These are phyloP conservation scores for Beroe forskalii DNA, from an alignment of 37 sponge, comb jelly and placozoan species.

Conservation along the genomic window DNA sequence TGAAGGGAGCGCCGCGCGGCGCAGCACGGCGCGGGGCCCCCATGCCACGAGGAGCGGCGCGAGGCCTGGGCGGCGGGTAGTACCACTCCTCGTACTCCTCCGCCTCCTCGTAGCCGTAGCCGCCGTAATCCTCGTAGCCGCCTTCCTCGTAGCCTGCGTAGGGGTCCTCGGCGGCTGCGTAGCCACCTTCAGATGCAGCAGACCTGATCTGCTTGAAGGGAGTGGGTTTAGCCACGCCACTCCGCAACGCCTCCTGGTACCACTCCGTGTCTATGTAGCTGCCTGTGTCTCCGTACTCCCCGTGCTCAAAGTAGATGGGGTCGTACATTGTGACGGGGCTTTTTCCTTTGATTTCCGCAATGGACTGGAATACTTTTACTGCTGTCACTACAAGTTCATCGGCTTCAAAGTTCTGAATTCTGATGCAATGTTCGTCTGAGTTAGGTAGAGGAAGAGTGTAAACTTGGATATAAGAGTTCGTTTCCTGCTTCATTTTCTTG, in stretches of 20 bases:
- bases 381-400: conserved; percentile 36
- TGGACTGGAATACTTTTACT: conserved; percentile 25
- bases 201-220: background rate
- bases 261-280: conserved; percentile 63
- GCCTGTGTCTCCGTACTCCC: conserved; percentile 58
- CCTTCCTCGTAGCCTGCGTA: background rate
- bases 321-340: conserved; percentile 43
- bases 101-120: conserved; percentile 29
- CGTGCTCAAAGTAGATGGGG: conserved; percentile 53
- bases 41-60: background rate
- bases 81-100: conserved; percentile 41
- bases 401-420: conserved; percentile 63
- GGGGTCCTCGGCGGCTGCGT: background rate
- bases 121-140: background rate
- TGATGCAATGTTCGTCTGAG: conserved; percentile 46
- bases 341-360: conserved; percentile 53
- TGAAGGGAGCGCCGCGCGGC: background rate
- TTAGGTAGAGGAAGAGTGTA: conserved; percentile 36
- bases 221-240: conserved; percentile 41
- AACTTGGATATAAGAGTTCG: conserved; percentile 61
- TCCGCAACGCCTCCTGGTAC: conserved; percentile 44
- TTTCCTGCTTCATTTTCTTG: conserved; percentile 32
- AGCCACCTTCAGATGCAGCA: background rate
- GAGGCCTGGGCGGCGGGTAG: background rate
- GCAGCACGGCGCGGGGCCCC: background rate